A percentile compares a stretch with the other conserved stretches of the same genome.
These are phyloP conservation scores for Redunca redunca DNA, from an alignment of 2,113 vertebrate species.

Conservation along the genomic window DNA sequence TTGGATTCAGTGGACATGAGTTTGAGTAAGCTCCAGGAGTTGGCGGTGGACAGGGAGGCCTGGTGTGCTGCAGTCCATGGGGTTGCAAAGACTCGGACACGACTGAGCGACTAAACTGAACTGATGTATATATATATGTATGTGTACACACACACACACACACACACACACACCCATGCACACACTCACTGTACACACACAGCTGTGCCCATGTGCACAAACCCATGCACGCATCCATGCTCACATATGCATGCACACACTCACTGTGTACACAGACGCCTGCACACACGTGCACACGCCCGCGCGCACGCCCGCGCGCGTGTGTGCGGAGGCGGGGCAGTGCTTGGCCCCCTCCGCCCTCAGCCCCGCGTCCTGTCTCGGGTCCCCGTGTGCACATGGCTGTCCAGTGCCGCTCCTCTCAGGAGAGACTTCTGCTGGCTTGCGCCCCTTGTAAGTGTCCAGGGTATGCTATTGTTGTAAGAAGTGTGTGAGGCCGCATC, in stretches of 20 bases:
- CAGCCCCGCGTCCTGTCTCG: fast-evolving
- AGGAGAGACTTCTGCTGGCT: background rate
- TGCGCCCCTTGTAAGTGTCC: fast-evolving
- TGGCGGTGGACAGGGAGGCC: no score
- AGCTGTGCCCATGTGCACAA: fast-evolving
- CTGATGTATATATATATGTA: no score
- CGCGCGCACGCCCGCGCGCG: fast-evolving
- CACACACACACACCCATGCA: background rate
- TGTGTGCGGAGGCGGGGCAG: background rate
- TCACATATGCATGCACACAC: no score
- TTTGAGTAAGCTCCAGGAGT: no score
- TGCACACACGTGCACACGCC: fast-evolving
- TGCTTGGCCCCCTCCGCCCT: fast-evolving
- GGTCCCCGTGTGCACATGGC: fast-evolving
- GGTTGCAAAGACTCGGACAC: no score
- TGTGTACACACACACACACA: background rate
- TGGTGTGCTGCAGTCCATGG: no score
- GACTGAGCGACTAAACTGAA: no score
- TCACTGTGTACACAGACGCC: background rate
- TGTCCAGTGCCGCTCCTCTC: background rate
- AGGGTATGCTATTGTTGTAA: fast-evolving
- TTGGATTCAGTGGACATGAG: background rate
- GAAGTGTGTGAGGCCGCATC: background rate
- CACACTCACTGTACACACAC: background rate
- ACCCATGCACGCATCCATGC: fast-evolving